These are phyloP conservation scores for Stratiolaelaps scimitus DNA, from an alignment of 1,140 invertebrate genomes.

Conservation along the genomic window DNA sequence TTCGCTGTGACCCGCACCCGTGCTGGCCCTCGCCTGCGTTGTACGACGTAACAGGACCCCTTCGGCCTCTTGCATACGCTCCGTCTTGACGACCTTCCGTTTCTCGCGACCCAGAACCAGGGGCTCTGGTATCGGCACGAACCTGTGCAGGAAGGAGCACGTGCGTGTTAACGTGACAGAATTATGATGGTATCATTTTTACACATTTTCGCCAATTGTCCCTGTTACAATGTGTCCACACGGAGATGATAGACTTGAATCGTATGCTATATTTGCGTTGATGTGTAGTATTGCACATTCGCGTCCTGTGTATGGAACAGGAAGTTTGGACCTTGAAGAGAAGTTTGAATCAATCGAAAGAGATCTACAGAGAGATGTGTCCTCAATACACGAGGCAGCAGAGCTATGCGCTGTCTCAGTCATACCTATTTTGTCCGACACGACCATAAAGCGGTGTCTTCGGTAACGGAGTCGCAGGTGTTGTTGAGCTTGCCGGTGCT, in stretches of 20 bases:
- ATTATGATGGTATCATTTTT: too few species aligned
- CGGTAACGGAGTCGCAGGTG: background rate
- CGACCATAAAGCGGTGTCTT: constrained; percentile 12
- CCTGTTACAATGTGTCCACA: too few species aligned
- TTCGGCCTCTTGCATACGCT: constrained; percentile 5
- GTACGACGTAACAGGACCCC: background rate
- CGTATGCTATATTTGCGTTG: too few species aligned
- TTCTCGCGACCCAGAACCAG: constrained; percentile 27
- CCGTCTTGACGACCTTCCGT: constrained; percentile 18
- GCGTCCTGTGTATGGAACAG: too few species aligned
- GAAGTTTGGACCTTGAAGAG: too few species aligned
- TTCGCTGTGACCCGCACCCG: background rate
- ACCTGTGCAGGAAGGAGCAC: background rate
- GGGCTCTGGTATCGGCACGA: constrained; percentile 20
- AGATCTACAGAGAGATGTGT: too few species aligned
- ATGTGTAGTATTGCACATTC: too few species aligned
- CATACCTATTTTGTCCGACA: constrained; percentile 20
- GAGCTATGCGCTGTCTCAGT: background rate
- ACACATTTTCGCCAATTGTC: too few species aligned
- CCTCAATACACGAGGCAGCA: too few species aligned
- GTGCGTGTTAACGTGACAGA: background rate
- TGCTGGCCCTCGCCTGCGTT: background rate
- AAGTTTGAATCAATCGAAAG: too few species aligned
- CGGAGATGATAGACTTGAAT: too few species aligned
- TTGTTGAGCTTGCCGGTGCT: too few species aligned